phyloP scores from a whole-genome alignment of 2,797 vertebrate species.

The Lagodon rhomboides region DNA sequence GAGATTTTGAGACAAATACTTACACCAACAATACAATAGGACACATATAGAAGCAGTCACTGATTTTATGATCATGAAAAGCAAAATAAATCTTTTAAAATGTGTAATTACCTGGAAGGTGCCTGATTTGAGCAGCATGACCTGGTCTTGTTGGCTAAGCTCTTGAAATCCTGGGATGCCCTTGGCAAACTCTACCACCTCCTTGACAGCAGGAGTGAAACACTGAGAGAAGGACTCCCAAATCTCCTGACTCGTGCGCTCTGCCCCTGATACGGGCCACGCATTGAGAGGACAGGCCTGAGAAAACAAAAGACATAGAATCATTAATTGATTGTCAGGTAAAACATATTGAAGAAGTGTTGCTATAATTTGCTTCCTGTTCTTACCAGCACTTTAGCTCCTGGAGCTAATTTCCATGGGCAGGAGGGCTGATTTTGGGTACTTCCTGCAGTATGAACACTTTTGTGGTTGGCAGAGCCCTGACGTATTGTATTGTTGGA shows the following conservation, averaged over 20 bases:
- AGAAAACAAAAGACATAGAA: slow-evolving; percentile 7
- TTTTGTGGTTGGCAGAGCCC: slow-evolving; percentile 67
- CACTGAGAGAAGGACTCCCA: slow-evolving; percentile 90
- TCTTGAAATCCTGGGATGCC: slow-evolving; percentile 89
- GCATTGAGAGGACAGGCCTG: slow-evolving; percentile 89
- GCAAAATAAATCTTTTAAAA: background rate
- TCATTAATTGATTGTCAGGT: slow-evolving; percentile 1
- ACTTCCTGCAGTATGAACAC: slow-evolving; percentile 55
- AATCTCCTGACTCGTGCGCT: slow-evolving; percentile 84
- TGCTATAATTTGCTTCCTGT: slow-evolving; percentile 2
- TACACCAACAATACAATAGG: background rate
- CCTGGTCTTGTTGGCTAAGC: slow-evolving; percentile 88
- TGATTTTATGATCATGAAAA: background rate
- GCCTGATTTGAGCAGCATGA: slow-evolving; percentile 89
- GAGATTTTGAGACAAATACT: slow-evolving; percentile 9
- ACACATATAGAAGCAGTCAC: background rate
- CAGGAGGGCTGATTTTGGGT: slow-evolving; percentile 74
- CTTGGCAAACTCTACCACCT: slow-evolving; percentile 89
- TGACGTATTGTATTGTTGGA: slow-evolving; percentile 50
- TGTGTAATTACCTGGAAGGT: slow-evolving; percentile 86
- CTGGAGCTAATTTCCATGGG: slow-evolving; percentile 82
- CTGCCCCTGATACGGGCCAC: slow-evolving; percentile 83
- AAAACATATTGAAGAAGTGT: background rate
- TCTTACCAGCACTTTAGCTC: slow-evolving; percentile 89
- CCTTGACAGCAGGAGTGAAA: slow-evolving; percentile 88